Conservation (phyloP, 1,140 invertebrate genomes). For the Choristoneura fumiferana region DNA sequence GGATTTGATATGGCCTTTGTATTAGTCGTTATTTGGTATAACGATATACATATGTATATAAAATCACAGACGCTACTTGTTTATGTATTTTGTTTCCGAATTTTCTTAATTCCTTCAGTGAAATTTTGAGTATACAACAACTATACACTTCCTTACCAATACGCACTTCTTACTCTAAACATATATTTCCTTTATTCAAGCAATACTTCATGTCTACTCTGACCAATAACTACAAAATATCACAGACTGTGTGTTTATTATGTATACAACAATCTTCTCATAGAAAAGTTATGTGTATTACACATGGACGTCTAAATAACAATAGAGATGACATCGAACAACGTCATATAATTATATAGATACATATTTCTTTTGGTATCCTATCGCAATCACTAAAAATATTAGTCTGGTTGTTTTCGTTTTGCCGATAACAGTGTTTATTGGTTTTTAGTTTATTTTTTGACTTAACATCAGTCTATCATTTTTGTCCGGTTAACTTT, state of each 20-base stretch:
- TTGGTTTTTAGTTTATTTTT: no score
- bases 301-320: constrained; percentile 74
- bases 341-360: constrained; percentile 59
- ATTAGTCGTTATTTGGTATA: constrained; percentile 57
- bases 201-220: constrained; percentile 75
- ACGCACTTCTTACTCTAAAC: constrained; percentile 70
- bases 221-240: constrained; percentile 78
- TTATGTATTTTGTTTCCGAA: constrained; percentile 46
- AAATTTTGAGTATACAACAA: constrained; percentile 64
- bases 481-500: no score
- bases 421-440: no score
- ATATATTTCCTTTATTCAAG: constrained; percentile 73
- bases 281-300: constrained; percentile 76
- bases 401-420: no score
- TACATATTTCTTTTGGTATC: no score
- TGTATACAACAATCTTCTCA: constrained; percentile 73
- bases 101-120: constrained; percentile 44
- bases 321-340: constrained; percentile 71
- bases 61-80: constrained; percentile 71
- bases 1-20: constrained; percentile 73
- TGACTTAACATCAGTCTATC: no score
- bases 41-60: constrained; percentile 66
- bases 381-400: no score
- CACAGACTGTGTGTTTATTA: constrained; percentile 78
- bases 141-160: constrained; percentile 71